phyloP scores from a whole-genome alignment of 2,113 vertebrate genomes.

The Carollia perspicillata region DNA sequence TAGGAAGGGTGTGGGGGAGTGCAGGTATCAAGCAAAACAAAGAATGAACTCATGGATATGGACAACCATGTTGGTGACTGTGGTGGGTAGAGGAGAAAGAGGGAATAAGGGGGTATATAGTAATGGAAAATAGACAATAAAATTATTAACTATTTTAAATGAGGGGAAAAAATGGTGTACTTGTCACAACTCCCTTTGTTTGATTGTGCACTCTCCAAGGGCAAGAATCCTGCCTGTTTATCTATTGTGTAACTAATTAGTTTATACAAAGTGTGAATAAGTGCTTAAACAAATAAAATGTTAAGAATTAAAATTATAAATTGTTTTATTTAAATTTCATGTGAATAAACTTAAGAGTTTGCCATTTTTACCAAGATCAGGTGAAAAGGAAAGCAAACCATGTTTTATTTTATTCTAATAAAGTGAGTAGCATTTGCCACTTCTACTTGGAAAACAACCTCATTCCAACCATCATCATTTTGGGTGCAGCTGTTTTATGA shows the following conservation, averaged over 20 bases:
- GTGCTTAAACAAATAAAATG: background rate
- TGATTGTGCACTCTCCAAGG: background rate
- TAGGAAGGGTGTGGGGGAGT: too few species aligned
- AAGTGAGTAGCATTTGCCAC: background rate
- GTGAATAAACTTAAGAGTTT: background rate
- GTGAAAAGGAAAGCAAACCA: background rate
- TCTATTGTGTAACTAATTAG: background rate
- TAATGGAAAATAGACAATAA: too few species aligned
- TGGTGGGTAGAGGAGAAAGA: too few species aligned
- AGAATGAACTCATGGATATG: too few species aligned
- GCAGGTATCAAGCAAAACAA: too few species aligned
- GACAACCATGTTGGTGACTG: too few species aligned
- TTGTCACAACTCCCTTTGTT: background rate
- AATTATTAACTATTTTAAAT: too few species aligned
- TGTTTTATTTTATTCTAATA: background rate
- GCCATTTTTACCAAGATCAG: background rate
- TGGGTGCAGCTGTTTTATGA: background rate
- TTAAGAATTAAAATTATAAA: background rate
- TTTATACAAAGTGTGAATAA: background rate
- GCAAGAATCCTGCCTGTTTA: background rate
- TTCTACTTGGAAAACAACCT: background rate
- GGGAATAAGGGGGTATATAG: too few species aligned
- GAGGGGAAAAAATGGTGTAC: background rate
- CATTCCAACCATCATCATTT: background rate
- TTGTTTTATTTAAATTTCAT: background rate